Conservation (phyloP, 2,888 invertebrate genomes). For the Leptopilina drosophilae region DNA sequence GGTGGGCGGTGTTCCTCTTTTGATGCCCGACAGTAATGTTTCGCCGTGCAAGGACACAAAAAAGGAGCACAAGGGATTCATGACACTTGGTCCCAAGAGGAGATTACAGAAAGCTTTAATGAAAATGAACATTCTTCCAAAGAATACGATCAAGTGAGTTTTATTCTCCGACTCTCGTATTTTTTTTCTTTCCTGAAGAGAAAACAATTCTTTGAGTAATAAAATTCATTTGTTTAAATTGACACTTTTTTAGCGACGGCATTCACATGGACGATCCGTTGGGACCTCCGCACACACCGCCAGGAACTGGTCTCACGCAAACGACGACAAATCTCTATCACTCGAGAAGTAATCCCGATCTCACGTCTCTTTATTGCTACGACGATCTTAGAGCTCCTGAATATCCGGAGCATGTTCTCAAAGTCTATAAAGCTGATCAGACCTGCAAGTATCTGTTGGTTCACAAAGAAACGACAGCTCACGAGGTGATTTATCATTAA, state of each 20-base stretch:
- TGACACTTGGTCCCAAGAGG: conserved; percentile 92
- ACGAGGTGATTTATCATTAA: conserved; percentile 78
- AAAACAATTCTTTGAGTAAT: neutral
- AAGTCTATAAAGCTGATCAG: conserved; percentile 97
- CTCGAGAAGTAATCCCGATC: conserved; percentile 93
- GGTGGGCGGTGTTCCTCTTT: conserved; percentile 71
- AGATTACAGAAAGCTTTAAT: conserved; percentile 90
- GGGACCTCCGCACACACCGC: conserved; percentile 76
- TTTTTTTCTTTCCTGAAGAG: no score
- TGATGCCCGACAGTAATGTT: conserved; percentile 71
- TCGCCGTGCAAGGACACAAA: conserved; percentile 78
- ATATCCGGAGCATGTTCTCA: conserved; percentile 97
- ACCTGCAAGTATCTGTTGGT: conserved; percentile 98
- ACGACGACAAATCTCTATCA: conserved; percentile 85
- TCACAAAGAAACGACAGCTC: conserved; percentile 93
- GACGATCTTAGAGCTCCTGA: conserved; percentile 89
- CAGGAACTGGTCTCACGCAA: conserved; percentile 77
- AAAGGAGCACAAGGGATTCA: conserved; percentile 86
- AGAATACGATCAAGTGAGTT: conserved; percentile 84
- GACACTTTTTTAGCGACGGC: conserved; percentile 78
- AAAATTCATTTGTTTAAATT: neutral
- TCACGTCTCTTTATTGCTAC: conserved; percentile 87
- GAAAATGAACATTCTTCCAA: conserved; percentile 93
- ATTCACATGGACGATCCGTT: conserved; percentile 83
- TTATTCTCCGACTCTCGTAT: neutral